These are phyloP conservation scores for Pseudopleuronectes americanus DNA, from an alignment of 2,797 vertebrate genomes.

Conservation along the genomic window DNA sequence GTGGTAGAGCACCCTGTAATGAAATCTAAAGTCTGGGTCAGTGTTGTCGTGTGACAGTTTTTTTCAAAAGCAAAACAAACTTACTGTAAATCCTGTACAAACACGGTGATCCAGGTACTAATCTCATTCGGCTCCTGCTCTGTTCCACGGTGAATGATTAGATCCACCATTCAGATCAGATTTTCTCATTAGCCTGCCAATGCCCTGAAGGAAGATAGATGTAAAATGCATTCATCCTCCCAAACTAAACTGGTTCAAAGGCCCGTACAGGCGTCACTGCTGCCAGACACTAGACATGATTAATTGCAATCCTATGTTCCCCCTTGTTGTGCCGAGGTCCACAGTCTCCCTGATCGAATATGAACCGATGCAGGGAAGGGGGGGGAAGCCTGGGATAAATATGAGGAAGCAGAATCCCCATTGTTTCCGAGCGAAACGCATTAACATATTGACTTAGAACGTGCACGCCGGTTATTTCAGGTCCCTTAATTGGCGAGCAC, in stretches of 20 bases:
- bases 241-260: constrained; percentile 33
- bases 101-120: constrained; percentile 13
- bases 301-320: constrained; percentile 57
- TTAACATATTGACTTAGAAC: constrained; percentile 58
- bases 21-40: too few species aligned
- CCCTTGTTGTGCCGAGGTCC: constrained; percentile 38
- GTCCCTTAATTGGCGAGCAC: constrained; percentile 41
- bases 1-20: too few species aligned
- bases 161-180: constrained; percentile 60
- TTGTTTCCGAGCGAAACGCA: constrained; percentile 53
- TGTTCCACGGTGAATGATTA: constrained; percentile 41
- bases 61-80: constrained; percentile 6
- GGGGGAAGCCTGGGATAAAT: constrained; percentile 30
- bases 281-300: constrained; percentile 59
- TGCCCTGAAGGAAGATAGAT: constrained; percentile 60
- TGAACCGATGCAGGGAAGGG: constrained; percentile 48
- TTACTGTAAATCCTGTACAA: constrained; percentile 14
- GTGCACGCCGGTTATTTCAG: constrained; percentile 16
- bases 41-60: constrained; percentile 12
- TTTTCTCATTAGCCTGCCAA: constrained; percentile 65
- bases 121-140: constrained; percentile 43
- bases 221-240: constrained; percentile 32
- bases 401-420: constrained; percentile 44
- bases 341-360: constrained; percentile 54
- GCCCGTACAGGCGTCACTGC: constrained; percentile 57